Evolutionary conservation across 2,888 invertebrate genomes (phyloP).

Genomic region (Neoitamus cyanurus): DNA sequence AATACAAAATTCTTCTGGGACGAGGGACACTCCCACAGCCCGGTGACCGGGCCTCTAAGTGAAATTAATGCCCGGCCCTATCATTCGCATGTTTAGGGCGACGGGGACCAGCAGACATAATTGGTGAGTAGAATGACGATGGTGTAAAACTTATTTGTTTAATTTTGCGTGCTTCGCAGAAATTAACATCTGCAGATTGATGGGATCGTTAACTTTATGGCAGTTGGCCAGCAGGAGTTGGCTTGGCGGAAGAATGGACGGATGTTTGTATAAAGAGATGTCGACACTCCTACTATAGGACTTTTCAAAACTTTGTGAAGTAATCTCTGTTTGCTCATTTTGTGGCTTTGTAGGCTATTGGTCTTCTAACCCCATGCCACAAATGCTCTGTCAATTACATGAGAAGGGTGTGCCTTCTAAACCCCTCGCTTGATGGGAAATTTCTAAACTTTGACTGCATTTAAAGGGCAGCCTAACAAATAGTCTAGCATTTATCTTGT

Average conservation of each 20-base stretch:
- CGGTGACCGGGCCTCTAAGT: background rate
- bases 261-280: background rate
- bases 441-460: too few relatives aligned
- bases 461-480: too few relatives aligned
- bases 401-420: background rate
- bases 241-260: background rate
- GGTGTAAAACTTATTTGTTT: conserved; percentile 1
- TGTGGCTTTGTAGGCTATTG: background rate
- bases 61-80: background rate
- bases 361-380: background rate
- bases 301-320: background rate
- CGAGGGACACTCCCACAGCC: background rate
- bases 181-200: conserved; percentile 1
- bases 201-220: background rate
- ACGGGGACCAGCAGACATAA: background rate
- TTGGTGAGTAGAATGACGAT: background rate
- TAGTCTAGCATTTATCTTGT: too few relatives aligned
- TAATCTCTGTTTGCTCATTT: background rate
- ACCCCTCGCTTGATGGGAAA: background rate
- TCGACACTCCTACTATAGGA: background rate
- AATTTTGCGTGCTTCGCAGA: background rate
- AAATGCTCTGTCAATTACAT: background rate
- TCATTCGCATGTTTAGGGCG: background rate
- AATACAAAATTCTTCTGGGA: background rate
- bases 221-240: background rate